phyloP scores from a whole-genome alignment of 2,113 vertebrate species.

The Elaphurus davidianus region DNA sequence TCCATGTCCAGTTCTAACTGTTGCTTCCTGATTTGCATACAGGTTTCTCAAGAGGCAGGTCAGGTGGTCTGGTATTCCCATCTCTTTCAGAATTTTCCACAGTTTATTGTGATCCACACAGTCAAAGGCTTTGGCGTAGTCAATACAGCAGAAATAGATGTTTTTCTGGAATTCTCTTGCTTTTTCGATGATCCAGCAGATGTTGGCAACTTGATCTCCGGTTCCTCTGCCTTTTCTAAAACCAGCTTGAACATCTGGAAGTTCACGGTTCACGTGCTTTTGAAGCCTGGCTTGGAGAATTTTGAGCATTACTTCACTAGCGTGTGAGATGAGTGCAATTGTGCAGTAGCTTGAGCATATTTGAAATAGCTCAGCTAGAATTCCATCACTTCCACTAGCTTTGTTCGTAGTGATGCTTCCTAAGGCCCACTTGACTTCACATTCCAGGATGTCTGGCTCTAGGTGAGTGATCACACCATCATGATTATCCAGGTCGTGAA shows the following conservation, averaged over 20 bases:
- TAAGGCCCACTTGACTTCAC: no score
- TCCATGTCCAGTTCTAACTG: background rate
- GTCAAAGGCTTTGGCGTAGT: background rate
- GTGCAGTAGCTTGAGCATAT: no score
- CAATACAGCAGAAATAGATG: background rate
- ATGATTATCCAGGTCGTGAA: background rate
- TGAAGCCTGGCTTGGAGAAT: no score
- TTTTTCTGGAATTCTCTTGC: background rate
- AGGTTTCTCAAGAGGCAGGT: background rate
- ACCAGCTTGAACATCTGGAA: background rate
- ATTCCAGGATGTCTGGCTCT: background rate
- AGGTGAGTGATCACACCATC: background rate
- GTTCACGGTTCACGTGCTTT: rapidly evolving
- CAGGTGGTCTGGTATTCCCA: background rate
- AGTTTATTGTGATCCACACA: background rate
- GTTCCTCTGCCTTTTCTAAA: background rate
- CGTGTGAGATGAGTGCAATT: no score
- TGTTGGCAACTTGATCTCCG: background rate
- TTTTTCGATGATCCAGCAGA: rapidly evolving
- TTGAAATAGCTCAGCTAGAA: no score
- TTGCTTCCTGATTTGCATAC: background rate
- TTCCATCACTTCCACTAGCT: no score
- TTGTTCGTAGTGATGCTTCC: no score
- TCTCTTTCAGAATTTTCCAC: background rate
- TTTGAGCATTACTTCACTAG: no score